Evolutionary conservation across 2,797 vertebrate genomes (phyloP).

Genomic region (Merluccius polli): DNA sequence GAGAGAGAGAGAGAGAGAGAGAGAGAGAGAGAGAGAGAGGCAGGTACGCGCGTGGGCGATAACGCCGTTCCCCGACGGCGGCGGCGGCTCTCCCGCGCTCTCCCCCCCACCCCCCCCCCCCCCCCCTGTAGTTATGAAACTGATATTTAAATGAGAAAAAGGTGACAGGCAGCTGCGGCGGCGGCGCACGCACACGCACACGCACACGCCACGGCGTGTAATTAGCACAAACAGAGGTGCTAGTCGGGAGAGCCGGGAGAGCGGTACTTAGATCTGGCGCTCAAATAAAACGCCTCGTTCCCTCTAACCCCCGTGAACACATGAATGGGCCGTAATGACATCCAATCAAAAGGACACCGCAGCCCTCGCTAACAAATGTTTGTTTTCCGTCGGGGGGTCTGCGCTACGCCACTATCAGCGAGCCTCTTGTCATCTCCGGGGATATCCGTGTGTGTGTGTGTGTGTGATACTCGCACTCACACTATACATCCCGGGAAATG

Average conservation of each 20-base stretch:
- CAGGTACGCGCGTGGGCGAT: slow-evolving; percentile 24
- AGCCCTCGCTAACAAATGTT: slow-evolving; percentile 16
- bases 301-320: slow-evolving; percentile 21
- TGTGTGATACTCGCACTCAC: background rate
- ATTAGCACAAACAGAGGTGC: slow-evolving; percentile 53
- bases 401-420: slow-evolving; percentile 23
- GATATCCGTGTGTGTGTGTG: slow-evolving; percentile 22
- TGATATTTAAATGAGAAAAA: slow-evolving; percentile 41
- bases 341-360: slow-evolving; percentile 4
- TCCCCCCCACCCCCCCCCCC: no score
- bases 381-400: slow-evolving; percentile 49
- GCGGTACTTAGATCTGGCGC: slow-evolving; percentile 35
- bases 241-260: slow-evolving; percentile 36
- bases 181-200: slow-evolving; percentile 22
- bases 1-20: background rate
- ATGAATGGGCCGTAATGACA: background rate
- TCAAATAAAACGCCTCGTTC: slow-evolving; percentile 37
- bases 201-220: no score
- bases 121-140: slow-evolving; percentile 40
- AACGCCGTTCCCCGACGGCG: slow-evolving; percentile 37
- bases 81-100: slow-evolving; percentile 26
- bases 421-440: slow-evolving; percentile 22
- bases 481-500: background rate
- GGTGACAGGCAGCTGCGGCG: slow-evolving; percentile 39
- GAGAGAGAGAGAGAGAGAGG: background rate